These are phyloP conservation scores for Fratercula arctica DNA, from an alignment of 2,797 vertebrate genomes.

Conservation along the genomic window DNA sequence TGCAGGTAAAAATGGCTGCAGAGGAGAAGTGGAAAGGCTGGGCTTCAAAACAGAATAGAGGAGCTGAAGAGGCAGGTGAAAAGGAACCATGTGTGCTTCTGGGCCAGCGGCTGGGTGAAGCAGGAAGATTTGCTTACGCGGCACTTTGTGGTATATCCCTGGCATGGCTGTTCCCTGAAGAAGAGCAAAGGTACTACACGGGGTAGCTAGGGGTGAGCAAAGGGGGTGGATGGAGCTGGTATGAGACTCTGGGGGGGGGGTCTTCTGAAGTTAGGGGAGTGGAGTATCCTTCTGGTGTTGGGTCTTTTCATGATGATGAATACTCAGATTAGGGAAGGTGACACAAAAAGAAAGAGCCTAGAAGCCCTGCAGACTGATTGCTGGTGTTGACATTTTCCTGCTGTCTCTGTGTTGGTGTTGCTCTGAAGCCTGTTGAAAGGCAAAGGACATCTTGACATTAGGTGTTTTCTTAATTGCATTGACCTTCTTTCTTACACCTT, in stretches of 20 bases:
- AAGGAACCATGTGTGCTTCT: not conserved
- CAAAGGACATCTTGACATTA: not conserved
- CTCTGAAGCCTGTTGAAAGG: not conserved
- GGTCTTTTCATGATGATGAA: not conserved
- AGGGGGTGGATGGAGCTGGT: not conserved
- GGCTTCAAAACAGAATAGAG: not conserved
- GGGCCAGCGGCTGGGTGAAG: conserved; percentile 80
- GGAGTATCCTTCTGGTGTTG: not conserved
- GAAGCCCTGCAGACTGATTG: not conserved
- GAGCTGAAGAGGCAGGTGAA: conserved; percentile 11
- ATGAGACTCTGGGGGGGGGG: not conserved
- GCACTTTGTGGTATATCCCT: conserved; percentile 86
- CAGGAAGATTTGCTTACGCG: conserved; percentile 86
- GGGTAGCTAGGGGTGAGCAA: not conserved
- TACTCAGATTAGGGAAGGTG: not conserved
- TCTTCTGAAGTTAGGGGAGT: not conserved
- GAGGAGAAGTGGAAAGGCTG: not conserved
- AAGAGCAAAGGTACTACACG: conserved; percentile 83
- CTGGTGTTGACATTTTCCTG: not conserved
- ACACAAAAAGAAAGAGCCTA: not conserved
- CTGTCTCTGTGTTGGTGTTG: not conserved
- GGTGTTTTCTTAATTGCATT: not conserved
- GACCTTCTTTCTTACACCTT: not conserved
- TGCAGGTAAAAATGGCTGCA: conserved; percentile 59
- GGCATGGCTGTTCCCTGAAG: conserved; percentile 83